phyloP scores from a whole-genome alignment of 2,888 invertebrate species.

The Nemurella pictetii region DNA sequence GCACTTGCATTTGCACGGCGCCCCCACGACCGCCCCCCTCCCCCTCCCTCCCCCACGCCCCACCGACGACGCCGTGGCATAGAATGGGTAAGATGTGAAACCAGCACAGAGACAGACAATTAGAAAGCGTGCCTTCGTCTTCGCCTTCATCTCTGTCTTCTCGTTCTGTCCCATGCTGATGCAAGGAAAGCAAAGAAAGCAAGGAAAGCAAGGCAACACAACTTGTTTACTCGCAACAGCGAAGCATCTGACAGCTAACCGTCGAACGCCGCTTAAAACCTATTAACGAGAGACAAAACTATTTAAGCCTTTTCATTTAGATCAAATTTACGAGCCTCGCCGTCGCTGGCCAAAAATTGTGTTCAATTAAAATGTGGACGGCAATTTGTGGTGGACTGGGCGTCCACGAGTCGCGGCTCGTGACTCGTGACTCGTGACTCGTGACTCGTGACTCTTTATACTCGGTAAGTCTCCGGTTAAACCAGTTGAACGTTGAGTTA shows the following conservation, averaged over 20 bases:
- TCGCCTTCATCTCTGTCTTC: background rate
- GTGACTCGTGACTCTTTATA: too few relatives aligned
- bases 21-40: background rate
- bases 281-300: slow-evolving; percentile 10
- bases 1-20: background rate
- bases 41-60: background rate
- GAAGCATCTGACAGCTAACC: too few relatives aligned
- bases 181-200: too few relatives aligned
- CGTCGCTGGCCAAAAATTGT: slow-evolving; percentile 20
- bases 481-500: too few relatives aligned
- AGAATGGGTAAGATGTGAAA: background rate
- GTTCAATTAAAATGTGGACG: slow-evolving; percentile 3
- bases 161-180: background rate
- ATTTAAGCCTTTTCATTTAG: slow-evolving; percentile 26
- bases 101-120: background rate
- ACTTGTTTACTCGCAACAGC: too few relatives aligned
- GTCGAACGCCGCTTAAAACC: background rate
- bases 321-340: background rate
- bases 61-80: background rate
- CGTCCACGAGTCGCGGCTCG: too few relatives aligned
- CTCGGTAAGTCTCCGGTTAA: too few relatives aligned
- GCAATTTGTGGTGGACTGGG: too few relatives aligned
- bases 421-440: too few relatives aligned
- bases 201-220: too few relatives aligned
- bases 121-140: background rate